Conservation (phyloP, 2,888 invertebrate genomes). For the Drosophila setosimentum region DNA sequence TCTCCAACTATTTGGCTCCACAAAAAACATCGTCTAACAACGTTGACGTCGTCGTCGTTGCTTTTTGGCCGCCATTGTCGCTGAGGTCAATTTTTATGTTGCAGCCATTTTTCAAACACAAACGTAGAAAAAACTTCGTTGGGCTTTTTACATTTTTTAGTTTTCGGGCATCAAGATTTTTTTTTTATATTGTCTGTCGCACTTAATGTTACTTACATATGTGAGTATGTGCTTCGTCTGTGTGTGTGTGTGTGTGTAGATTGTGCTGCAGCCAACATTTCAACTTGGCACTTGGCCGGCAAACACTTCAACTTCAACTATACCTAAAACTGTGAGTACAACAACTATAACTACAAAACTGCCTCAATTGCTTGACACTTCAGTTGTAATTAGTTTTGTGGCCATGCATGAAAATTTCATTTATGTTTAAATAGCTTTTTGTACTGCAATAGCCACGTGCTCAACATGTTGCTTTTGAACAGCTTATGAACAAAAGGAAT, state of each 20-base stretch:
- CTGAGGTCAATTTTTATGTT: slow-evolving; percentile 82
- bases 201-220: slow-evolving; percentile 60
- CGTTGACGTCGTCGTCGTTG: slow-evolving; percentile 33
- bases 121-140: slow-evolving; percentile 47
- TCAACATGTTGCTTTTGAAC: slow-evolving; percentile 13
- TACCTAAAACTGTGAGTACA: slow-evolving; percentile 22
- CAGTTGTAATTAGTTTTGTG: slow-evolving; percentile 78
- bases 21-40: slow-evolving; percentile 37
- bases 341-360: slow-evolving; percentile 45
- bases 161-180: slow-evolving; percentile 36
- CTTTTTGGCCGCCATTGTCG: slow-evolving; percentile 68
- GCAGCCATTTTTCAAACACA: slow-evolving; percentile 75
- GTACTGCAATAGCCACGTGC: slow-evolving; percentile 51
- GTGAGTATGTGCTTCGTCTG: slow-evolving; percentile 10
- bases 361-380: slow-evolving; percentile 77
- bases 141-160: slow-evolving; percentile 37
- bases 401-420: slow-evolving; percentile 65
- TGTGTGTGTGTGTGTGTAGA: slow-evolving; percentile 27
- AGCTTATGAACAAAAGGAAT: not conserved
- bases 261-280: slow-evolving; percentile 60
- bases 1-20: slow-evolving; percentile 39
- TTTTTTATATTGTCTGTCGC: slow-evolving; percentile 58
- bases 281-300: slow-evolving; percentile 67
- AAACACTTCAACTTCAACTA: slow-evolving; percentile 58
- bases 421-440: slow-evolving; percentile 49